These are phyloP conservation scores for Tinea pellionella DNA, from an alignment of 2,888 invertebrate genomes.

Conservation along the genomic window DNA sequence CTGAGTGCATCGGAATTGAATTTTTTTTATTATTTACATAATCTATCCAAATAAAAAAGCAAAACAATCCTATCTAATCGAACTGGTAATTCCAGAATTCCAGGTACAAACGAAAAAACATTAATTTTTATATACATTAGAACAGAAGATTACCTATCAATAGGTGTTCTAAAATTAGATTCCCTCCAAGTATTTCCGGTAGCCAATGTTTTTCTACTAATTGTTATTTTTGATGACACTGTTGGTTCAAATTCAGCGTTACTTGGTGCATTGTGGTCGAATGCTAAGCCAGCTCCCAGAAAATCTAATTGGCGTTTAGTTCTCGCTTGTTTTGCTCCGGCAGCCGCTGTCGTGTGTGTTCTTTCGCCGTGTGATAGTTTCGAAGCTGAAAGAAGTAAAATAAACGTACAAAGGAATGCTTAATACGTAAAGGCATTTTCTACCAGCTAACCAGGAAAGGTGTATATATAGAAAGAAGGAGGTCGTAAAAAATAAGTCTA, in stretches of 20 bases:
- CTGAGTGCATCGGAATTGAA: too few relatives aligned
- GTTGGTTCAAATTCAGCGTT: conserved; percentile 47
- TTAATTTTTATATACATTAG: not conserved
- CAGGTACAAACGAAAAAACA: not conserved
- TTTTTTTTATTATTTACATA: too few relatives aligned
- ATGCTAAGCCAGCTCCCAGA: conserved; percentile 40
- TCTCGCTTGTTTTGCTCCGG: conserved; percentile 40
- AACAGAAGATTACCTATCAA: conserved; percentile 58
- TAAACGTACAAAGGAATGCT: too few relatives aligned
- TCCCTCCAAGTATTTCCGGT: conserved; percentile 63
- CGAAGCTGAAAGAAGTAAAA: conserved; percentile 35
- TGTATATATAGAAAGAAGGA: too few relatives aligned
- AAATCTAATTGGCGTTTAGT: conserved; percentile 55
- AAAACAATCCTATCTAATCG: too few relatives aligned
- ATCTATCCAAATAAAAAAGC: too few relatives aligned
- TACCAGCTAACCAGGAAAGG: too few relatives aligned
- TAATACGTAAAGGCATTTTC: too few relatives aligned
- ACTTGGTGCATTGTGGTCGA: conserved; percentile 33
- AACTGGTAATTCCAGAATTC: not conserved
- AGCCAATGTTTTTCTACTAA: conserved; percentile 56
- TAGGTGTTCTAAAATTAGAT: conserved; percentile 55
- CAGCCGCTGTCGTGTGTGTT: conserved; percentile 39
- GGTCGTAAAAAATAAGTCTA: too few relatives aligned
- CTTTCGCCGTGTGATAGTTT: conserved; percentile 37
- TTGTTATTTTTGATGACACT: conserved; percentile 57